phyloP scores from a whole-genome alignment of 35 echinoderm and acorn worm species.

The Ptychodera flava region DNA sequence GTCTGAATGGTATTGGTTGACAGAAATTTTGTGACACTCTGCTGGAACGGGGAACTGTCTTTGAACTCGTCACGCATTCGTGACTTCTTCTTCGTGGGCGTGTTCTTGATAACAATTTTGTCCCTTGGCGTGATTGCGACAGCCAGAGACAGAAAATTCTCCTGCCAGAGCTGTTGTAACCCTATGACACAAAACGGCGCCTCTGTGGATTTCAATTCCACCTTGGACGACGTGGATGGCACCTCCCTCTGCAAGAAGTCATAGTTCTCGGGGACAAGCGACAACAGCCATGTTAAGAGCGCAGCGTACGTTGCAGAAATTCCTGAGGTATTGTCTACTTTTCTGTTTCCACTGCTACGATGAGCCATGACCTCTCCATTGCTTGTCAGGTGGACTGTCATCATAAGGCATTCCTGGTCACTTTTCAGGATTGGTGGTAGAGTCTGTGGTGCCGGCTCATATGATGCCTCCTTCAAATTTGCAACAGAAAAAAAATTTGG shows the following conservation, averaged over 20 bases:
- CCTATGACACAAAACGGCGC: slow-evolving; percentile 71
- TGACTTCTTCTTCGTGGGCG: not conserved
- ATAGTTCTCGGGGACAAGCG: slow-evolving; percentile 56
- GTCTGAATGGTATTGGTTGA: slow-evolving; percentile 44
- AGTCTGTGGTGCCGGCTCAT: slow-evolving; percentile 39
- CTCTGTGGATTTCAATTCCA: not conserved
- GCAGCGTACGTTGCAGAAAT: slow-evolving; percentile 65
- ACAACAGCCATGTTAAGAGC: slow-evolving; percentile 73
- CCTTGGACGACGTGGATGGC: not conserved
- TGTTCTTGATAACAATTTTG: not conserved
- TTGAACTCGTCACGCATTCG: slow-evolving; percentile 29
- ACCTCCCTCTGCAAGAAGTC: slow-evolving; percentile 44
- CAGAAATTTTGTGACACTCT: slow-evolving; percentile 50
- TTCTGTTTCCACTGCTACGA: slow-evolving; percentile 16
- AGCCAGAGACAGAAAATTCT: slow-evolving; percentile 28
- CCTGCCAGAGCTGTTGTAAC: slow-evolving; percentile 64
- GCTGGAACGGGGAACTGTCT: slow-evolving; percentile 58
- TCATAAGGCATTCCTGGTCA: slow-evolving; percentile 48
- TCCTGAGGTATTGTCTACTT: not conserved
- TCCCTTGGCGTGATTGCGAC: slow-evolving; percentile 57
- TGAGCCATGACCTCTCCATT: slow-evolving; percentile 40
- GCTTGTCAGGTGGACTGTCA: slow-evolving; percentile 58
- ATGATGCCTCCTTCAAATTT: slow-evolving; percentile 76
- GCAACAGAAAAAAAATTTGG: too few species aligned
- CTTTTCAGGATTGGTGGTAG: slow-evolving; percentile 41